These are phyloP conservation scores for Turritopsis rubra DNA, from an alignment of 30 jellyfish, hydroid and myxozoan genomes.

Conservation along the genomic window DNA sequence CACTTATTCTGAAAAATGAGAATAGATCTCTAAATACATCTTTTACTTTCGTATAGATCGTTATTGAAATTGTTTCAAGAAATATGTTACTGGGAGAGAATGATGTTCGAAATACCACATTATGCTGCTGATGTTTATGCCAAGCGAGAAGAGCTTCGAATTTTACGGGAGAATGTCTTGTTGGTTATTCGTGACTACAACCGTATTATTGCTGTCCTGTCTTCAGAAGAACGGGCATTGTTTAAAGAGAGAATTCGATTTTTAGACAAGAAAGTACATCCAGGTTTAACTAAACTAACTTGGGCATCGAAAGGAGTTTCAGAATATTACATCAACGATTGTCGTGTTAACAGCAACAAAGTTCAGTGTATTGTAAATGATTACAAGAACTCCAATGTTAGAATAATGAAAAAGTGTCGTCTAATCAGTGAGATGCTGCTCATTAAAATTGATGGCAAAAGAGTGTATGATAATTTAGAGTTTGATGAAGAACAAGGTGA, in stretches of 20 bases:
- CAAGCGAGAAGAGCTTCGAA: slow-evolving; percentile 79
- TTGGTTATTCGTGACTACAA: slow-evolving; percentile 92
- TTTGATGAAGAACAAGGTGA: slow-evolving; percentile 87
- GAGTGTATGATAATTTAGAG: slow-evolving; percentile 84
- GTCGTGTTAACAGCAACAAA: slow-evolving; percentile 90
- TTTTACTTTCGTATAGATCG: slow-evolving; percentile 32
- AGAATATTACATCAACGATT: slow-evolving; percentile 81
- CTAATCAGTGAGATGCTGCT: slow-evolving; percentile 70
- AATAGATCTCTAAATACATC: background rate
- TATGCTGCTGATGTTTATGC: slow-evolving; percentile 93
- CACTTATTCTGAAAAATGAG: background rate
- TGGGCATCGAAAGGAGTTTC: slow-evolving; percentile 98
- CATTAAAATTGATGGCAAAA: slow-evolving; percentile 68
- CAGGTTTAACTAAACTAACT: slow-evolving; percentile 88
- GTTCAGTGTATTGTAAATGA: slow-evolving; percentile 81
- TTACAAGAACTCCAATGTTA: slow-evolving; percentile 61
- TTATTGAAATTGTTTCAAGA: slow-evolving; percentile 88
- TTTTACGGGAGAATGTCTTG: slow-evolving; percentile 77
- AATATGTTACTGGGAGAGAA: slow-evolving; percentile 92
- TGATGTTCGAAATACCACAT: slow-evolving; percentile 96
- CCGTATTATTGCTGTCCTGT: slow-evolving; percentile 81
- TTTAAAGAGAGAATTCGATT: slow-evolving; percentile 90
- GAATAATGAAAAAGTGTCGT: slow-evolving; percentile 63
- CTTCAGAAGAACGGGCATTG: slow-evolving; percentile 87
- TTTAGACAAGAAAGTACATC: slow-evolving; percentile 88